Conservation (phyloP, 30 jellyfish, hydroid and myxozoan genomes). For the Aurelia aurita complex sp. Pacific region DNA sequence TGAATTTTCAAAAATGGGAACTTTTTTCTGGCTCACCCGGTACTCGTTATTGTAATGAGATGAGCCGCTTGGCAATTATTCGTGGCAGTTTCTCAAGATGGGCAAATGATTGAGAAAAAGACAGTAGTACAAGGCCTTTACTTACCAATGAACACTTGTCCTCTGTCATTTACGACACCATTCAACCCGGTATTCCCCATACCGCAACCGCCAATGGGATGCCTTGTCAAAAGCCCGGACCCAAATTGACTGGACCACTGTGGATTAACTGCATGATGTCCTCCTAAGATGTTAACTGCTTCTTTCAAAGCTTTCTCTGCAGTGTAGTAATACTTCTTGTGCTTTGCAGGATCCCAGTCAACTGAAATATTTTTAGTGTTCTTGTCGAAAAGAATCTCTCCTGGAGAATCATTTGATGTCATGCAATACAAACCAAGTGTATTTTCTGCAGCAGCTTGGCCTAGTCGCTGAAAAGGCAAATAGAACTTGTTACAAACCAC, state of each 20-base stretch:
- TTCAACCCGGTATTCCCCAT: constrained; percentile 96
- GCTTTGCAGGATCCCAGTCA: constrained; percentile 88
- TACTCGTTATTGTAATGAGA: too few species aligned
- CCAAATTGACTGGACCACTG: constrained; percentile 93
- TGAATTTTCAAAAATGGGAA: too few species aligned
- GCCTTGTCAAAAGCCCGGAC: constrained; percentile 72
- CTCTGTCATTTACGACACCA: constrained; percentile 97
- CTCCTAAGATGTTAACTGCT: constrained; percentile 81
- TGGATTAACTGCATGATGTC: constrained; percentile 84
- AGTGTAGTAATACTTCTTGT: constrained; percentile 83
- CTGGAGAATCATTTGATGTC: constrained; percentile 92
- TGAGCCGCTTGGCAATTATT: too few species aligned
- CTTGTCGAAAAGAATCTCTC: constrained; percentile 77
- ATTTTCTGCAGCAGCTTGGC: constrained; percentile 44
- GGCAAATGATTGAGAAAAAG: too few species aligned
- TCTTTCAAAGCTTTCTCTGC: constrained; percentile 93
- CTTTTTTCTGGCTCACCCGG: too few species aligned
- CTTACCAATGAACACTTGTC: constrained; percentile 95
- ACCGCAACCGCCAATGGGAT: constrained; percentile 98
- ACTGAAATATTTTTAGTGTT: constrained; percentile 72
- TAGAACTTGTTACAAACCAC: background rate
- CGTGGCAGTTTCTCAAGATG: too few species aligned
- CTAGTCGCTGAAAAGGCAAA: constrained; percentile 60
- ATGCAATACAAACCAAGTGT: constrained; percentile 95
- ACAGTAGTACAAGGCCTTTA: too few species aligned